Conservation (phyloP, 64 coral and sea anemone species). For the Catalaphyllia jardinei region DNA sequence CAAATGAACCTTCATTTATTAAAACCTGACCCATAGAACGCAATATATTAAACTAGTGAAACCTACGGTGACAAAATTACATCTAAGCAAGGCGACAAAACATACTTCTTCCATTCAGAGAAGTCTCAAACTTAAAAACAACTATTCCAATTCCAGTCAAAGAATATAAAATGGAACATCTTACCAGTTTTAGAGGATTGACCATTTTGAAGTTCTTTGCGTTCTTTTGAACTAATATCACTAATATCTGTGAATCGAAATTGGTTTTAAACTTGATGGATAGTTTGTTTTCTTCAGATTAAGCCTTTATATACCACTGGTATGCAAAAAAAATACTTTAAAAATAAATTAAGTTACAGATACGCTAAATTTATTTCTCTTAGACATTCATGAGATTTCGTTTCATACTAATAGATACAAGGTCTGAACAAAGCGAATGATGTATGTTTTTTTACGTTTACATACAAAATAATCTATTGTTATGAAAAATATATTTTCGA, state of each 20-base stretch:
- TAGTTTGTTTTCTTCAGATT: not conserved
- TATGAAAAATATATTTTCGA: not conserved
- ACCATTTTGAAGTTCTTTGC: not conserved
- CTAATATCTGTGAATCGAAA: not conserved
- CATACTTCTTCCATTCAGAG: too few species aligned
- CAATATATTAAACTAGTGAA: too few species aligned
- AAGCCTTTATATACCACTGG: not conserved
- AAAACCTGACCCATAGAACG: too few species aligned
- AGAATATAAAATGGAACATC: not conserved
- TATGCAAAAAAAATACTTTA: not conserved
- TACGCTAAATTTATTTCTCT: too few species aligned
- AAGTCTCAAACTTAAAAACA: too few species aligned
- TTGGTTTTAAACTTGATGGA: not conserved
- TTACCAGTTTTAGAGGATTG: not conserved
- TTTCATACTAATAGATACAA: too few species aligned
- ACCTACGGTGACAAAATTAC: too few species aligned
- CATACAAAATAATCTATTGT: not conserved
- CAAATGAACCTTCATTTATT: too few species aligned
- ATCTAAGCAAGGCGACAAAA: too few species aligned
- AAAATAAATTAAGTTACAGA: too few species aligned
- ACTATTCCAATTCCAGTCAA: not conserved
- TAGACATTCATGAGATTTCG: too few species aligned
- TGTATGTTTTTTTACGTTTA: not conserved
- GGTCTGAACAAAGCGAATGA: too few species aligned
- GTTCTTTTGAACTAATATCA: not conserved